Base-by-base conservation (phyloP, 2,113 vertebrate genomes). In the Procapra przewalskii region DNA sequence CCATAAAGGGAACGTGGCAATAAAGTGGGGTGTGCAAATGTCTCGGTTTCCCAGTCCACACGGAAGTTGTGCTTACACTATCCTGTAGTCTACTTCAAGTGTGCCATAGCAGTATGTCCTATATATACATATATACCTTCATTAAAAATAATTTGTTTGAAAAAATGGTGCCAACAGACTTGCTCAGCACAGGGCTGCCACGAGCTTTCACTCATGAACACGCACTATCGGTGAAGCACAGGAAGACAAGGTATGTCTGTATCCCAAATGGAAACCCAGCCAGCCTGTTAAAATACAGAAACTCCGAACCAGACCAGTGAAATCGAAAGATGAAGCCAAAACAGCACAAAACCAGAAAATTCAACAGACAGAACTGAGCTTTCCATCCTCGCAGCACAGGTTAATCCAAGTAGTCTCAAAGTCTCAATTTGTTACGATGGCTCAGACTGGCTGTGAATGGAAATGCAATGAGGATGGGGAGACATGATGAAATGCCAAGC, bases 341-440 rank as follows among this genome's bases (percentile, higher is more conserved):
- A 6, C 7, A 67, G 6, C 67, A 59, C 23, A 54, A 55, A 59
- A 4, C 19, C 79, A 59, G 36, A 83, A 50, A 75, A 33, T 7
- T n/a, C 45, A 33, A 77, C 21, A 91, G 77, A 27, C 31, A 13
- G 45, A 71, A 31, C 17, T 33, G 31, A n/a, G 54, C 36, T 77
- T 50, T 45, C n/a, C 60, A 48, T 29, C 48, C 54, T 62, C 7
- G 2, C 31, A 43, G 25, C 31, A 27, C 0, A 48, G 67, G 57
- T 59, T 25, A 48, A 59, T 17, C 29, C 16, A 52, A 21, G 43
- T 11, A n/a, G 62, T 54, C 43, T 80, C 50, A 43, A 80, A 82
- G 60, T 12, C 23, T 40, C 3, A 2, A 23, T 36, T 16, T 52
- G 7, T 23, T 67, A 31, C 0, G 0, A 3, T 0, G 31, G 67